phyloP scores from a whole-genome alignment of 2,113 vertebrate species.

The Macheiramphus alcinus region DNA sequence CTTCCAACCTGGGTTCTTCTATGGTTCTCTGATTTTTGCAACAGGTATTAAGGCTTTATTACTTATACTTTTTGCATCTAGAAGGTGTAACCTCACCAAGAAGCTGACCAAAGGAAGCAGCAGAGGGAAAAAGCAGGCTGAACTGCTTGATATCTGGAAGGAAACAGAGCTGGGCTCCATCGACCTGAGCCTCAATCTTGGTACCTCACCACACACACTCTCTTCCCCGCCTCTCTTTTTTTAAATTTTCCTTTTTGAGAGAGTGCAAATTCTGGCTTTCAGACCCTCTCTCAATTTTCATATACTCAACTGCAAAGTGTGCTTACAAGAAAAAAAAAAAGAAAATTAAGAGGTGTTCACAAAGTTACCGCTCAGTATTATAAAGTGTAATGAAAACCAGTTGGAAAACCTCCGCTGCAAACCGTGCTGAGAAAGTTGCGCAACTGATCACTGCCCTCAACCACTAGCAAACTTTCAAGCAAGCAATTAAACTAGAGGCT shows the following conservation, averaged over 20 bases:
- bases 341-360: not conserved
- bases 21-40: not conserved
- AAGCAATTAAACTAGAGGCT: not conserved
- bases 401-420: not conserved
- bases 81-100: not conserved
- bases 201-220: not conserved
- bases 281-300: not conserved
- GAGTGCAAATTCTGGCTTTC: not conserved
- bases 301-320: not conserved
- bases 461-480: not conserved
- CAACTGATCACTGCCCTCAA: not conserved
- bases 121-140: not conserved
- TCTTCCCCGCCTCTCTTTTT: no score
- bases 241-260: not conserved
- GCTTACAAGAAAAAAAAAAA: not conserved
- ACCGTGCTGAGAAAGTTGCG: not conserved
- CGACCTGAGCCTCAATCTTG: not conserved
- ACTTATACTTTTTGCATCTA: not conserved
- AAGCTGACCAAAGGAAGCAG: not conserved
- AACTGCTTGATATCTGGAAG: not conserved
- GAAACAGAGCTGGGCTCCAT: not conserved
- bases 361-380: not conserved
- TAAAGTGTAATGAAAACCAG: not conserved
- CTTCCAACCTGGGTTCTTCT: not conserved
- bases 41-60: not conserved